A percentile compares a stretch with the other conserved stretches of the same genome.
phyloP scores from a whole-genome alignment of 2,113 vertebrate species.

The Passer domesticus region DNA sequence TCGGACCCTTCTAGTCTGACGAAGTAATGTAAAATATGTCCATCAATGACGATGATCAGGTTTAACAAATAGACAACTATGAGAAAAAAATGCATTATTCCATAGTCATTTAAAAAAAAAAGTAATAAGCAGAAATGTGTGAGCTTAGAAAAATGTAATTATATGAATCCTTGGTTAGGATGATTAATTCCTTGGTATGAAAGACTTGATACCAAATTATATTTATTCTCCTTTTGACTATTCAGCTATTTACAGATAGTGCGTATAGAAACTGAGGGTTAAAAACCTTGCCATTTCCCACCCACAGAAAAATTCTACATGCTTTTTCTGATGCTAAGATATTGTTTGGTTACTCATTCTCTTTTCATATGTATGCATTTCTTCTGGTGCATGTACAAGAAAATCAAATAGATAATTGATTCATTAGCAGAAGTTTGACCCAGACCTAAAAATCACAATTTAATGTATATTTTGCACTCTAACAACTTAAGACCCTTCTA shows the following conservation, averaged over 20 bases:
- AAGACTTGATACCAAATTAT: neutral
- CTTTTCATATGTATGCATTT: neutral
- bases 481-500: neutral
- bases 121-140: neutral
- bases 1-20: neutral
- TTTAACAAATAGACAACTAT: neutral
- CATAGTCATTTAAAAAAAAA: neutral
- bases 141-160: neutral
- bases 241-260: neutral
- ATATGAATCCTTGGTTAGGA: neutral
- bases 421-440: neutral
- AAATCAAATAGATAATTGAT: neutral
- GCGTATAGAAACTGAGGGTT: neutral
- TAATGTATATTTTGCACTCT: neutral
- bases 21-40: neutral
- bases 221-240: neutral
- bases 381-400: neutral
- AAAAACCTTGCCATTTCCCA: neutral
- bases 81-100: neutral
- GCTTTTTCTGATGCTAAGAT: neutral
- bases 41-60: neutral
- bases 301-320: neutral
- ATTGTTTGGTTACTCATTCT: accelerated
- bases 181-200: neutral
- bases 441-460: neutral